Evolutionary conservation across 1,140 invertebrate species (phyloP).

Genomic region (Zaprionus kolodkinae): DNA sequence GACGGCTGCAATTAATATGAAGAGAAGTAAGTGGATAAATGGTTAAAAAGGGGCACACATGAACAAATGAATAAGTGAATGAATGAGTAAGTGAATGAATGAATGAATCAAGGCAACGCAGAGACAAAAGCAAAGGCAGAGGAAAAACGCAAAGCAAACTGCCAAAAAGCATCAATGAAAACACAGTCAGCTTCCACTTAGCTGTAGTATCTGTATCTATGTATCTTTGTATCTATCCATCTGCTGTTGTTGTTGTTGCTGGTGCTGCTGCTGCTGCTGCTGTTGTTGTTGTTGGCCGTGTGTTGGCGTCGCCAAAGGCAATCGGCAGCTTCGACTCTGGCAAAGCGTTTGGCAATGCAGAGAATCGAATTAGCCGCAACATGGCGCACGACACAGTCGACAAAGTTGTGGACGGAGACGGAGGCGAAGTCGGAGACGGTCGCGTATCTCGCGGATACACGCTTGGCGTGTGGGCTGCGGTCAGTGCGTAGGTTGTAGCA

Average conservation of each 20-base stretch:
- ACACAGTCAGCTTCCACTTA: conserved; percentile 41
- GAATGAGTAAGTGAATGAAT: conserved; percentile 79
- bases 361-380: conserved; percentile 78
- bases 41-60: conserved; percentile 30
- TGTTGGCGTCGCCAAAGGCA: conserved; percentile 70
- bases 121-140: background rate
- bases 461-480: conserved; percentile 63
- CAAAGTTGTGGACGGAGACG: background rate
- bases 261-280: conserved; percentile 36
- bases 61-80: conserved; percentile 81
- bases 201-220: conserved; percentile 42
- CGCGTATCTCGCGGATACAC: conserved; percentile 69
- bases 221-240: conserved; percentile 47
- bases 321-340: conserved; percentile 74
- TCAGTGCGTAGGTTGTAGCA: conserved; percentile 63
- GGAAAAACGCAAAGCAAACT: conserved; percentile 28
- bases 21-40: conserved; percentile 58
- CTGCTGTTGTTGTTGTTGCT: conserved; percentile 11
- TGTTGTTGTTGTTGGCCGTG: conserved; percentile 13
- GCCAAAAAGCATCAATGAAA: conserved; percentile 74
- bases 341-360: conserved; percentile 78
- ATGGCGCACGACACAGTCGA: conserved; percentile 45
- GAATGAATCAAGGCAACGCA: conserved; percentile 69
- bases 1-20: conserved; percentile 76
- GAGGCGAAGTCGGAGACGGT: conserved; percentile 5